A percentile compares a stretch with the other conserved stretches of the same genome.
Evolutionary conservation across 37 sponge, comb jelly and placozoan genomes (phyloP).

Genomic region (Beroe forskalii): DNA sequence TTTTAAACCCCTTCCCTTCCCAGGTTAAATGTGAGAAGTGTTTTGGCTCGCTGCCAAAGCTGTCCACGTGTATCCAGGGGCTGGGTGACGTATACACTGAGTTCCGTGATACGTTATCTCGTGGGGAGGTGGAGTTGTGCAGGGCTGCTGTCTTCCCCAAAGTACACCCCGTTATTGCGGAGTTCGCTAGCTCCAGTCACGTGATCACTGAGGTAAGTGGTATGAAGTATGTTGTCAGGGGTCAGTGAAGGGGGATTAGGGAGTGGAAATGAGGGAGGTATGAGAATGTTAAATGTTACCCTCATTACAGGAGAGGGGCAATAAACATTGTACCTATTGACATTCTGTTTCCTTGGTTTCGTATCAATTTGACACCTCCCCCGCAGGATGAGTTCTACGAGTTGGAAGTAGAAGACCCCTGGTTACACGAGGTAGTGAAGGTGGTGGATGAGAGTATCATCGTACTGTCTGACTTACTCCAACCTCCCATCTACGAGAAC

Average conservation of each 20-base stretch:
- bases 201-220: constrained; percentile 43
- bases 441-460: constrained; percentile 22
- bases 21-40: constrained; percentile 32
- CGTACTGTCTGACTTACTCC: background rate
- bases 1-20: too few relatives aligned
- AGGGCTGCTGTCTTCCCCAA: constrained; percentile 27
- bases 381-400: constrained; percentile 20
- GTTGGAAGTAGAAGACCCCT: constrained; percentile 49
- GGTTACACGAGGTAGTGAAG: constrained; percentile 49
- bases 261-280: too few relatives aligned
- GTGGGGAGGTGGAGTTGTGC: background rate
- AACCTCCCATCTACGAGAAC: constrained; percentile 10
- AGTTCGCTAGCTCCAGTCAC: constrained; percentile 59
- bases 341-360: too few relatives aligned
- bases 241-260: too few relatives aligned
- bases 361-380: too few relatives aligned
- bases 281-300: too few relatives aligned
- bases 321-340: too few relatives aligned
- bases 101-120: background rate
- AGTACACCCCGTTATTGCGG: constrained; percentile 48
- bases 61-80: background rate
- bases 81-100: constrained; percentile 9
- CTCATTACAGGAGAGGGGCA: too few relatives aligned
- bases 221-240: too few relatives aligned
- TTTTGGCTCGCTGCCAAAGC: background rate